A percentile compares a stretch with the other conserved stretches of the same genome.
Conservation (phyloP, 2,888 invertebrate genomes). For the Acrobasis suavella region DNA sequence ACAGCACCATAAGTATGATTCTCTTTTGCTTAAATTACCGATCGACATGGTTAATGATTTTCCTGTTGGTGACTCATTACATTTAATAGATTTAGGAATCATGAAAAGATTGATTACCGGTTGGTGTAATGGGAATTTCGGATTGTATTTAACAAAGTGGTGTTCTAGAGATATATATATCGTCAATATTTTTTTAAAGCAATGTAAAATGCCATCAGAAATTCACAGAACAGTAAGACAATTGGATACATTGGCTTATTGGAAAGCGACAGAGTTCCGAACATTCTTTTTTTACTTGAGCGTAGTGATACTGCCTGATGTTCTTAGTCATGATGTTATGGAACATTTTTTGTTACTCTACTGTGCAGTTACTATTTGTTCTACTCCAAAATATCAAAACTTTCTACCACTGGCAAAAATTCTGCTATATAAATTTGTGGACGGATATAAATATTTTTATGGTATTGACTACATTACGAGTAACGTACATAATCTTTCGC, state of each 20-base stretch:
- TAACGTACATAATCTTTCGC: constrained; percentile 4
- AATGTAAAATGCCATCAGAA: constrained; percentile 27
- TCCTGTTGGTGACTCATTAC: constrained; percentile 27
- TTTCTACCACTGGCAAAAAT: not conserved
- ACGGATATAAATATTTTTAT: not conserved
- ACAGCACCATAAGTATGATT: constrained; percentile 34
- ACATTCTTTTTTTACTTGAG: constrained; percentile 29
- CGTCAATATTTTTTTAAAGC: constrained; percentile 21
- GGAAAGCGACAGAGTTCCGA: constrained; percentile 29
- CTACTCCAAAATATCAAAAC: not conserved
- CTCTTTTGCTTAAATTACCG: constrained; percentile 31
- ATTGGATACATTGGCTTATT: constrained; percentile 27
- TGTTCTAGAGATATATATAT: constrained; percentile 24
- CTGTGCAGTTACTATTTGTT: constrained; percentile 9
- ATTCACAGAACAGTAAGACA: constrained; percentile 33
- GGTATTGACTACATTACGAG: not conserved
- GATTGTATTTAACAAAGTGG: constrained; percentile 32
- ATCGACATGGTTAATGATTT: constrained; percentile 39
- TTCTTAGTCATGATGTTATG: not conserved
- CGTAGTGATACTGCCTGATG: not conserved
- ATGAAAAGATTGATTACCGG: constrained; percentile 35
- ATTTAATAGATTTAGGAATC: constrained; percentile 25
- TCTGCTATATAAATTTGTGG: not conserved
- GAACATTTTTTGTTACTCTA: constrained; percentile 2
- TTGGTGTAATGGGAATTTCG: constrained; percentile 36